These are phyloP conservation scores for Diceros bicornis DNA, from an alignment of 2,797 vertebrate species.

Conservation along the genomic window DNA sequence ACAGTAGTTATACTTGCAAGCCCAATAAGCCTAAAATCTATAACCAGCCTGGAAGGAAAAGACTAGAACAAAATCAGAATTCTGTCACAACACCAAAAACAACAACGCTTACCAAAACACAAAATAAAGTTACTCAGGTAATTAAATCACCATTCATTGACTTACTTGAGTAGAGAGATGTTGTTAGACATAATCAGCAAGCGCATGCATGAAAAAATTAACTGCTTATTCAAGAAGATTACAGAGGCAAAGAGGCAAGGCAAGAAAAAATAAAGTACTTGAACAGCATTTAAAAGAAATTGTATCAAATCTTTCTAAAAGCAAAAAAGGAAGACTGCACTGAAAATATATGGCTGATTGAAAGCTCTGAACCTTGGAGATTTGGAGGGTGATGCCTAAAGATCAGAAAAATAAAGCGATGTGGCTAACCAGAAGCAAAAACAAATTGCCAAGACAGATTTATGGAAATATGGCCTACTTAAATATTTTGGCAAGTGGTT, in stretches of 20 bases:
- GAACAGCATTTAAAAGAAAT: conserved; percentile 54
- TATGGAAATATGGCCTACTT: conserved; percentile 13
- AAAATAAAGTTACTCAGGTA: conserved; percentile 61
- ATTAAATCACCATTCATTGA: conserved; percentile 49
- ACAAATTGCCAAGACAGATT: background rate
- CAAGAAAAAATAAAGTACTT: conserved; percentile 65
- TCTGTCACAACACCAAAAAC: conserved; percentile 12
- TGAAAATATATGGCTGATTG: conserved; percentile 67
- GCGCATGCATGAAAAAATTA: conserved; percentile 60
- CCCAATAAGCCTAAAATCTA: conserved; percentile 7
- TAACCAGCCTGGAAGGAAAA: background rate
- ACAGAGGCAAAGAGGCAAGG: conserved; percentile 63
- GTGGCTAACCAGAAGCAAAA: background rate
- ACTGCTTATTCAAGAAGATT: conserved; percentile 68
- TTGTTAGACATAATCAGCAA: conserved; percentile 24
- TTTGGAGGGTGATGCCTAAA: background rate
- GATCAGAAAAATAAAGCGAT: conserved; percentile 28
- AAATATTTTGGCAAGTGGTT: conserved; percentile 1
- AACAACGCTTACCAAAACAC: conserved; percentile 51
- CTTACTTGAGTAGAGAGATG: conserved; percentile 10
- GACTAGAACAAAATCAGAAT: conserved; percentile 29
- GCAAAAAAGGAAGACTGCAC: conserved; percentile 32
- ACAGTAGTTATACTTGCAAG: background rate
- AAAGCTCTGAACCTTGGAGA: conserved; percentile 37
- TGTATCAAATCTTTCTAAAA: conserved; percentile 58